These are phyloP conservation scores for Ladona fulva DNA, from an alignment of 1,140 invertebrate genomes.

Conservation along the genomic window DNA sequence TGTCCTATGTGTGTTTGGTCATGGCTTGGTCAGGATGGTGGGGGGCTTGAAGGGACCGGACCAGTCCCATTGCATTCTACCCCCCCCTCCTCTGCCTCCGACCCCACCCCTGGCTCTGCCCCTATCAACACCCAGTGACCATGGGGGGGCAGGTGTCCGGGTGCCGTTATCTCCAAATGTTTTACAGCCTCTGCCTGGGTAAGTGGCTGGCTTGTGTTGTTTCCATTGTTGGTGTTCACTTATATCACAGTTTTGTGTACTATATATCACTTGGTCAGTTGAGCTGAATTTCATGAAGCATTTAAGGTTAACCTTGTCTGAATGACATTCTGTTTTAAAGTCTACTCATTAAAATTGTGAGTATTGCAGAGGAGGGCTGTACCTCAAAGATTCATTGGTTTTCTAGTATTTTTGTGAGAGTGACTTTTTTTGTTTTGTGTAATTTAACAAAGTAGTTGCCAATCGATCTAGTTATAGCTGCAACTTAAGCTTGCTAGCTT, in stretches of 20 bases:
- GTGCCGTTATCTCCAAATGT: background rate
- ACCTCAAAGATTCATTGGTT: too few species aligned
- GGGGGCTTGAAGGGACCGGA: background rate
- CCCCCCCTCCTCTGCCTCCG: background rate
- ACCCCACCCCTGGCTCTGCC: background rate
- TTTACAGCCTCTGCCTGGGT: background rate
- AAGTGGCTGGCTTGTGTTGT: background rate
- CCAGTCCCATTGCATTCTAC: background rate
- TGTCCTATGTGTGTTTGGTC: background rate
- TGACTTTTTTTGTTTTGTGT: too few species aligned
- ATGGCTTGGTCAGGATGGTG: conserved; percentile 2
- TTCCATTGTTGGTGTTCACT: background rate
- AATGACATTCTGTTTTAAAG: too few species aligned
- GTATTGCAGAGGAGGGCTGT: too few species aligned
- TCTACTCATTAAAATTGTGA: too few species aligned
- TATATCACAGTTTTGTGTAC: background rate
- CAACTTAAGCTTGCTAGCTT: too few species aligned
- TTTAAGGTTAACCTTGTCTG: too few species aligned
- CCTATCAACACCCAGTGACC: background rate
- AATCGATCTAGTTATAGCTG: too few species aligned
- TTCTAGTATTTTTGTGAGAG: too few species aligned
- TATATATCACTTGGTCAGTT: background rate
- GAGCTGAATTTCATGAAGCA: too few species aligned
- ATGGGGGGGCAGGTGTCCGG: background rate
- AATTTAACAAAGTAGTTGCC: too few species aligned